Evolutionary conservation across 1,140 invertebrate species (phyloP), one percentile per base, ranked within the genome.

Genomic region (Tigriopus japonicus): DNA sequence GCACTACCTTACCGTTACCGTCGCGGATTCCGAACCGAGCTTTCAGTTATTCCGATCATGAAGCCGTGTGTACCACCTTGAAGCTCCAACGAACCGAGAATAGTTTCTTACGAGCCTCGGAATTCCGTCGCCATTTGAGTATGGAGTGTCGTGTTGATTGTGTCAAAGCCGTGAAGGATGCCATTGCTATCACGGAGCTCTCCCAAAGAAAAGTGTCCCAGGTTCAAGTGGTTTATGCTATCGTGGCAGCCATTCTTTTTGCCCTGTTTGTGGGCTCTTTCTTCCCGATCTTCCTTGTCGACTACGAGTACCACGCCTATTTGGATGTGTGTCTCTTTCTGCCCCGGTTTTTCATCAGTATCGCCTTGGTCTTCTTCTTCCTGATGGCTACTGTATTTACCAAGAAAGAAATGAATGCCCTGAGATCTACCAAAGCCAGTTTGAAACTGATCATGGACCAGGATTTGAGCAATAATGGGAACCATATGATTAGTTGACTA

Each of bases 21-120:
- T 15, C 21, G 14, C 12, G 59, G 19, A 49, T 61, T 6, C 59
- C 59, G 12, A 49, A 49, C 21, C 52, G 40, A 24, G 17, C 6
- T 24, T 61, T 24, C 28, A 23, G 17, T 45, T 61, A 54, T 40
- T 61, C 59, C 2, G 59, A 61, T 42, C 59, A 61, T 42, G 59
- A 61, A 55, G 59, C 59, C 23, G 59, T 61, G 28, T 49, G n/a
- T 9, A 21, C 59, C 3, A 61, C 24, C 23, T 6, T 60, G 17
- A 42, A 14, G 12, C 23, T 60, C 14, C 12, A 52, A 15, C 13
- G 23, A 21, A 23, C 14, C 6, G 58, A 60, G 6, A 23, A 28
- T 7, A 51, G 15, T 21, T 17, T n/a, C 17, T 42, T 15, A 6
- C 24, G 21, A n/a, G n/a, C 17, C 6, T 14, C 40, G 13, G 41